phyloP scores from a whole-genome alignment of 53 echinoderm and acorn worm genomes.

The Apostichopus leukothele region DNA sequence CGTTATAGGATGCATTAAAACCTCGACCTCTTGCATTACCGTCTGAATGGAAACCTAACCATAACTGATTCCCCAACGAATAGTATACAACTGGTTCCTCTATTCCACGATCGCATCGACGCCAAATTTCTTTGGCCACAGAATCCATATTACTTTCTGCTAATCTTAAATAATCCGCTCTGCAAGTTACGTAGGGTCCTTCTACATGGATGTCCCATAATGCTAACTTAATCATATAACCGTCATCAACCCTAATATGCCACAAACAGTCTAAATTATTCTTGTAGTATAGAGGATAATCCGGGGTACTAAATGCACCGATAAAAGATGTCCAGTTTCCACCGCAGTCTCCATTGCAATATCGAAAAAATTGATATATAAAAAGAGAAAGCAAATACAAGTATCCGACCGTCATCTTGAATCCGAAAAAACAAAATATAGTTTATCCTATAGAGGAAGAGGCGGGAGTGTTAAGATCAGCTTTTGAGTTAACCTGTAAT shows the following conservation, averaged over 20 bases:
- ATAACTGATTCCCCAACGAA: not conserved
- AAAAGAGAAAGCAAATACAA: not conserved
- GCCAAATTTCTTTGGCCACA: not conserved
- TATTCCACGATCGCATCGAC: conserved; percentile 33
- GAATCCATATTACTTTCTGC: not conserved
- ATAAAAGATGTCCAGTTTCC: not conserved
- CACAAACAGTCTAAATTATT: conserved; percentile 35
- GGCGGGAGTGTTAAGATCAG: too few species aligned
- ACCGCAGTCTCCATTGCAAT: not conserved
- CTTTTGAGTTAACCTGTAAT: too few species aligned
- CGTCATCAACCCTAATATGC: not conserved
- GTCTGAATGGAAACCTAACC: conserved; percentile 16
- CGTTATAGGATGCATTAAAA: conserved; percentile 35
- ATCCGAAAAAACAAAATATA: not conserved
- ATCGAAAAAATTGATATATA: not conserved
- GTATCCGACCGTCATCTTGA: not conserved
- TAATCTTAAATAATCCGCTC: conserved; percentile 8
- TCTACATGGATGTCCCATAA: conserved; percentile 34
- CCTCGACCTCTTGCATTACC: not conserved
- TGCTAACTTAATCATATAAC: not conserved
- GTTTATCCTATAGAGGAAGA: too few species aligned
- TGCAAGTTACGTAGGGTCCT: conserved; percentile 7
- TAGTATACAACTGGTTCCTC: not conserved
- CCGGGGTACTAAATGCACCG: not conserved
- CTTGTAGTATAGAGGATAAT: conserved; percentile 26